Base-by-base conservation (phyloP, 2,888 invertebrate genomes). In the Ceraclea dissimilis region DNA sequence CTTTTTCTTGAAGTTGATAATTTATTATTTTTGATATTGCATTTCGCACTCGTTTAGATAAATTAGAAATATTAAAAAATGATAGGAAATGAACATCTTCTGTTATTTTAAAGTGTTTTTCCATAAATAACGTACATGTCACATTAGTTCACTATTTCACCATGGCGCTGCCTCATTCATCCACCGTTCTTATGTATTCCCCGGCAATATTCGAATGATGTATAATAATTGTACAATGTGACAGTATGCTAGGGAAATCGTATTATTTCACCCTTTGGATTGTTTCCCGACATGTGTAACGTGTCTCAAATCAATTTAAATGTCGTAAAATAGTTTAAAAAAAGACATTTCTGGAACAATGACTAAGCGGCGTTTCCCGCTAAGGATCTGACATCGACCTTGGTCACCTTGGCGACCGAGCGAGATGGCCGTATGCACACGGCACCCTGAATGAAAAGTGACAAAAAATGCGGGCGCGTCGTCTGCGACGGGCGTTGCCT, bases 401-500 rank as follows among this genome's bases (percentile, higher is more conserved):
- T 63, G 63, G 61, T 63, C 63, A 63, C 63, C 63, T 63, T 63
- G 63, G 52, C 60, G 59, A 63, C 61, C 52, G 55, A 58, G 56
- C 49, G 56, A 54, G 58, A 58, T 39, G 44, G 58, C 44, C 33
- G 26, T 47, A 46, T 21, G 34, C 50, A 13, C 26, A 20, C 51
- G 48, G 47, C 47, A 55, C 54, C 31, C 52, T 51, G 31, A 20
- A 50, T 34, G 48, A 54, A 58, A 52, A 55, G 58, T 51, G 58
- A 58, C 48, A 50, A 44, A 58, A 53, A 47, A 56, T 49, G 43
- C 56, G 56, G 54, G 56, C 59, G 54, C 55, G 54, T 59, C 60
- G 58, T 49, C 54, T 52, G 51, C 51, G 54, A 51, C 56, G 56
- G 54, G 59, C 59, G 54, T 56, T 57, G 59, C 54, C 54, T 56